phyloP scores from a whole-genome alignment of 2,113 vertebrate species.

The Hippotragus niger region DNA sequence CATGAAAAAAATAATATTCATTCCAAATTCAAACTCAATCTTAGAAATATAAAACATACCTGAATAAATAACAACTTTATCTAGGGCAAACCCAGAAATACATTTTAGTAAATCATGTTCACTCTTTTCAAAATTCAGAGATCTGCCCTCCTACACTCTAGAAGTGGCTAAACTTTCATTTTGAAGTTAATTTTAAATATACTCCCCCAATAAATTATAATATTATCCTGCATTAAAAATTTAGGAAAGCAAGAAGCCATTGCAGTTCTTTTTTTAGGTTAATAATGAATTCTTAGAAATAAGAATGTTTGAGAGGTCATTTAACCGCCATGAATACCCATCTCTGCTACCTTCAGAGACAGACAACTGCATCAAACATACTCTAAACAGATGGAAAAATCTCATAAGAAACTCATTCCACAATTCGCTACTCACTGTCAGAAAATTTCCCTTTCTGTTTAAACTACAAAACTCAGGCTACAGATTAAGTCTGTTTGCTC shows the following conservation, averaged over 20 bases:
- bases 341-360: background rate
- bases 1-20: slow-evolving; percentile 3
- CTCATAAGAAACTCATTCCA: slow-evolving; percentile 41
- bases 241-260: background rate
- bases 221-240: slow-evolving; percentile 27
- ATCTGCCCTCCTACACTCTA: background rate
- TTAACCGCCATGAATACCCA: background rate
- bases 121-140: slow-evolving; percentile 29
- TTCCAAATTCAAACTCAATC: slow-evolving; percentile 25
- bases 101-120: slow-evolving; percentile 29
- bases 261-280: background rate
- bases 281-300: background rate
- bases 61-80: slow-evolving; percentile 38
- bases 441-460: slow-evolving; percentile 52
- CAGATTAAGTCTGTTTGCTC: slow-evolving; percentile 50
- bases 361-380: slow-evolving; percentile 17
- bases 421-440: slow-evolving; percentile 35
- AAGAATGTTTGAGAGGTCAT: background rate
- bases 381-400: slow-evolving; percentile 36
- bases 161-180: slow-evolving; percentile 31
- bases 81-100: slow-evolving; percentile 26
- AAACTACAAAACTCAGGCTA: slow-evolving; percentile 12
- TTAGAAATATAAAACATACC: background rate
- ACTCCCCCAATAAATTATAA: slow-evolving; percentile 3
- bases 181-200: slow-evolving; percentile 46